phyloP scores from a whole-genome alignment of 2,888 invertebrate species.

The Venusia cambrica region DNA sequence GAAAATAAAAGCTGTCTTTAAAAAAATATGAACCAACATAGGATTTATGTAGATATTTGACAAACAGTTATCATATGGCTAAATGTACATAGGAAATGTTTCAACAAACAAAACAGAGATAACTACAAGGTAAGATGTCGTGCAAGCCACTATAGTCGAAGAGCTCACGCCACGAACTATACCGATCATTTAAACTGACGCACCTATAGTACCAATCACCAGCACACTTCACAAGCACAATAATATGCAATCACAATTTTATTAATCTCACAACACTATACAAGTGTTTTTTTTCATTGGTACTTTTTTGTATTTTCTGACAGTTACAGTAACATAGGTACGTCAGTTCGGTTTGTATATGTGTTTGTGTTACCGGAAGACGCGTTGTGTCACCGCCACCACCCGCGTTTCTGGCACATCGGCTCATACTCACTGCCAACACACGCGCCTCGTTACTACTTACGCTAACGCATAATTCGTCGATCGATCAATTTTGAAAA shows the following conservation, averaged over 20 bases:
- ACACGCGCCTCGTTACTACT: conserved; percentile 30
- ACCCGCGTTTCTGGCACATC: conserved; percentile 54
- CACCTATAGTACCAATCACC: conserved; percentile 19
- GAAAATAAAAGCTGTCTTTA: too few relatives aligned
- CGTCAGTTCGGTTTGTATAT: conserved; percentile 21
- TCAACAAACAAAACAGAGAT: conserved; percentile 32
- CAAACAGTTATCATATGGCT: too few relatives aligned
- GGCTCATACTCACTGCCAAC: conserved; percentile 70
- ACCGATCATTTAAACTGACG: conserved; percentile 20
- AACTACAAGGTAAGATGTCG: conserved; percentile 29
- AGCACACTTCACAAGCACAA: too few relatives aligned
- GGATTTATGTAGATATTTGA: too few relatives aligned
- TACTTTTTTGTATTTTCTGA: conserved; percentile 1
- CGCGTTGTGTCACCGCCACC: conserved; percentile 64
- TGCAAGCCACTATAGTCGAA: conserved; percentile 43
- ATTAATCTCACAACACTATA: neutral
- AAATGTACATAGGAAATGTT: too few relatives aligned
- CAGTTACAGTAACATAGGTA: conserved; percentile 15
- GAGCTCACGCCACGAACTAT: conserved; percentile 41
- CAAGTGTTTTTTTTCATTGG: neutral
- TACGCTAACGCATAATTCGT: too few relatives aligned
- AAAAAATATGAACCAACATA: too few relatives aligned
- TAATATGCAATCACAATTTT: conserved; percentile 2
- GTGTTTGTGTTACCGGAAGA: conserved; percentile 50
- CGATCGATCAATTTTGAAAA: conserved; percentile 21